Evolutionary conservation across 2,888 invertebrate species (phyloP), one percentile per base, ranked within the genome.

Genomic region (Tinea pellionella): DNA sequence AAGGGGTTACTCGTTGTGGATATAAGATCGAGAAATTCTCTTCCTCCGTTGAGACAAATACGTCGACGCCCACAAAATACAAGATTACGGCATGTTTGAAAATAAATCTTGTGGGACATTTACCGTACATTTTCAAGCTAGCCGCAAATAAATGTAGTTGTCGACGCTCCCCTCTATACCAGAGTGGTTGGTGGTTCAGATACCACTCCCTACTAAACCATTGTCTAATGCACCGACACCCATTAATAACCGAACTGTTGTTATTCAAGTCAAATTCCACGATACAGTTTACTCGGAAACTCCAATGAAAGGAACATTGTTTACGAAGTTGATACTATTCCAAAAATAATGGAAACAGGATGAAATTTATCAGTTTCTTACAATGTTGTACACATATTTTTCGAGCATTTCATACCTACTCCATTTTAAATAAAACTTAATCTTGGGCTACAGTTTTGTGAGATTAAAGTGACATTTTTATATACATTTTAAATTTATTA

Each of bases 81-180:
- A 73, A 84, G 82, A 85, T 85, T 83, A 83, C 81, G 71, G 70
- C 73, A 72, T 80, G 81, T 82, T 80, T 75, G 75, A 68, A 68
- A 70, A 84, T 85, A 85, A 84, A 85, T 86, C 84, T 85, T 80
- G 65, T 64, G 72, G 75, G 80, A 80, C 80, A 79, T 76, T 78
- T 72, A 75, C 75, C 53, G 74, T 76, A 77, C 73, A 78, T 80
- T 81, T 78, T 71, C 78, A 77, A 77, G 78, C 72, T 69, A 69
- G 71, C 74, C 72, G 77, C 80, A 78, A 81, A 82, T 78, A 80
- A 79, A 80, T 78, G 74, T 74, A 73, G 68, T 63, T 69, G 69
- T 69, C 65, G 67, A 62, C 67, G 68, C 73, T 74, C 77, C 78
- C 74, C 73, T 65, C 55, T 15, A 47, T 19, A 13, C 47, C 24